Evolutionary conservation across 1,140 invertebrate genomes (phyloP).

Genomic region (Pogonus chalceus): DNA sequence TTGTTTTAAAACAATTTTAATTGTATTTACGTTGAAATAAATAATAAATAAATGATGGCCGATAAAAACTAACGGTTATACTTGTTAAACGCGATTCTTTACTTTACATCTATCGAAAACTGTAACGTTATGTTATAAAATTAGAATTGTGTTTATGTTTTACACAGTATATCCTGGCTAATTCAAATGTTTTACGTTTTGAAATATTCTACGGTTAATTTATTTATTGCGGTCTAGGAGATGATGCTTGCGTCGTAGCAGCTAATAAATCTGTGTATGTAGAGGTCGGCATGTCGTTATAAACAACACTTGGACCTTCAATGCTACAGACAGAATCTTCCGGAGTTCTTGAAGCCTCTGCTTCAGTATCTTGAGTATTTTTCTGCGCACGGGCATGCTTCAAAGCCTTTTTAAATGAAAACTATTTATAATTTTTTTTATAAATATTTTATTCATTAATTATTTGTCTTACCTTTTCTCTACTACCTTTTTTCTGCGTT

Average conservation of each 20-base stretch:
- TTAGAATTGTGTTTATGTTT: too few relatives aligned
- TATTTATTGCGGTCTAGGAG: too few relatives aligned
- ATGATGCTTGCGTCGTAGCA: not conserved
- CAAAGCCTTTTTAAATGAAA: slow-evolving; percentile 37
- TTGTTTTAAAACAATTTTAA: too few relatives aligned
- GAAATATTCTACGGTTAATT: too few relatives aligned
- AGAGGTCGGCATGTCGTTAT: slow-evolving; percentile 38
- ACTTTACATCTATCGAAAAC: too few relatives aligned
- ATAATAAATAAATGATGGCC: too few relatives aligned
- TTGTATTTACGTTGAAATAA: too few relatives aligned
- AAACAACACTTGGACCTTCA: slow-evolving; percentile 52
- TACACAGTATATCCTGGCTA: too few relatives aligned
- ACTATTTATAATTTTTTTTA: not conserved
- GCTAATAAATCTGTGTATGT: not conserved
- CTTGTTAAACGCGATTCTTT: too few relatives aligned
- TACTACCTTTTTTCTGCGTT: slow-evolving; percentile 74
- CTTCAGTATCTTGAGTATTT: slow-evolving; percentile 49
- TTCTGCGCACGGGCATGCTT: slow-evolving; percentile 44
- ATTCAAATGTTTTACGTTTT: too few relatives aligned
- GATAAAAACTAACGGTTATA: too few relatives aligned
- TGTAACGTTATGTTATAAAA: too few relatives aligned
- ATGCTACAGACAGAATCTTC: slow-evolving; percentile 65
- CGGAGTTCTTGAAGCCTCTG: slow-evolving; percentile 54
- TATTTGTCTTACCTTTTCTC: slow-evolving; percentile 60
- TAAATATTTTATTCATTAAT: not conserved